A percentile compares a stretch with the other conserved stretches of the same genome.
Evolutionary conservation across 2,888 invertebrate species (phyloP).

Genomic region (Rapana venosa): DNA sequence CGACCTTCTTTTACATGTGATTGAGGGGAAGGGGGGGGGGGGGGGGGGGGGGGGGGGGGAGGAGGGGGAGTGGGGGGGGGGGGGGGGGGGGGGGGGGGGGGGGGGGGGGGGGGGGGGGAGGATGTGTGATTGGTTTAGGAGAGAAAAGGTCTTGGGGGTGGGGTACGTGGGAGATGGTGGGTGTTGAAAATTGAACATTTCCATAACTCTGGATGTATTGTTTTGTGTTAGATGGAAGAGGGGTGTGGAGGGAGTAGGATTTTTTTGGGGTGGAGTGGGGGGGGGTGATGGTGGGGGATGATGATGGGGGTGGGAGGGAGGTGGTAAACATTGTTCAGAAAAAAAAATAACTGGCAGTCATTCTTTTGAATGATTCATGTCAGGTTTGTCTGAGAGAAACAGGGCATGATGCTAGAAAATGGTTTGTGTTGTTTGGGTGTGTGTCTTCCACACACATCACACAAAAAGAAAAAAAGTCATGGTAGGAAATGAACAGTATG

Average conservation of each 20-base stretch:
- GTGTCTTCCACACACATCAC: no score
- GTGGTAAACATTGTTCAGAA: not conserved
- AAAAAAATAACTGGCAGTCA: no score
- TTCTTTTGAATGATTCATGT: no score
- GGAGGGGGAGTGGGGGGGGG: not conserved
- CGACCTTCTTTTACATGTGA: slow-evolving; percentile 21
- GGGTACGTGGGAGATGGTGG: no score
- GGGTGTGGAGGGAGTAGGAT: not conserved
- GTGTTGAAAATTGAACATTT: no score
- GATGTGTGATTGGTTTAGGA: not conserved
- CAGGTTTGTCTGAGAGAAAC: no score
- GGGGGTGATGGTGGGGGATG: not conserved
- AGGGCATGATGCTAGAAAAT: no score
- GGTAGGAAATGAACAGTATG: no score
- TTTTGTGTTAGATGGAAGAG: not conserved
- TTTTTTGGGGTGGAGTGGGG: not conserved
- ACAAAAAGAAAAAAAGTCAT: no score
- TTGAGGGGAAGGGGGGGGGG: not conserved
- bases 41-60: not conserved
- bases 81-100: not conserved
- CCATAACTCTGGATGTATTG: no score
- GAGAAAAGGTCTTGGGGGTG: not conserved
- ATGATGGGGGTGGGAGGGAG: not conserved
- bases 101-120: not conserved
- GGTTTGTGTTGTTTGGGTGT: no score